Evolutionary conservation across 2,888 invertebrate genomes (phyloP), one percentile per base, ranked within the genome.

Genomic region (Ernsta delagoae): DNA sequence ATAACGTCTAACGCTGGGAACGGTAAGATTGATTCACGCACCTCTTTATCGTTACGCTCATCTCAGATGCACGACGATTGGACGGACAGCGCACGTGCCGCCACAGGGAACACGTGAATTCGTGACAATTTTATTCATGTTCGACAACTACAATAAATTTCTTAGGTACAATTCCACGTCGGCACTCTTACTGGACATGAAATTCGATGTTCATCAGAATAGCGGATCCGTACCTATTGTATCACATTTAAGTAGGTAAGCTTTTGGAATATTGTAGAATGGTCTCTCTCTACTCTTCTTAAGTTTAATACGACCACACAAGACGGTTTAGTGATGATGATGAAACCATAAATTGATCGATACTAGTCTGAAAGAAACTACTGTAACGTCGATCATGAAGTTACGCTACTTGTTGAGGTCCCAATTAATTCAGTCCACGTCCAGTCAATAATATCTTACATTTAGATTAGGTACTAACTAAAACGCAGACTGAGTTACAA

Each of bases 1-100:
- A 91, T 91, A 90, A 87, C 80, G 82, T 82, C 80, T 76, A 78
- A 75, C 79, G 80, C 81, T 78, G 79, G 80, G 79, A 87, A 90
- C 78, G 79, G 80, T 78, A 86, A 91, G 89, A 92, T 92, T 90
- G 90, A 92, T 92, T 90, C 89, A 87, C 86, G 83, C 85, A 81
- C 79, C 78, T 78, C 78, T 79, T 79, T 89, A 92, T 90, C 90
- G 80, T 72, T 78, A 81, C 81, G 81, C 79, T 78, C 83, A 89
- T 90, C 89, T 86, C 70, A 81, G 86, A 88, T 87, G 83, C 79
- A 80, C 76, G 79, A 78, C 75, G 88, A 88, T 89, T 79, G 76
- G 81, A 79, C 74, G 77, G 75, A 71, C 72, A 70, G 77, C 78
- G 87, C 88, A 86, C 88, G 88, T 85, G 89, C 84, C 84, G 79